Percentiles rank a stretch among this genome's conserved stretches.
Conservation (phyloP, 2,797 vertebrate genomes). For the Furcifer pardalis region DNA sequence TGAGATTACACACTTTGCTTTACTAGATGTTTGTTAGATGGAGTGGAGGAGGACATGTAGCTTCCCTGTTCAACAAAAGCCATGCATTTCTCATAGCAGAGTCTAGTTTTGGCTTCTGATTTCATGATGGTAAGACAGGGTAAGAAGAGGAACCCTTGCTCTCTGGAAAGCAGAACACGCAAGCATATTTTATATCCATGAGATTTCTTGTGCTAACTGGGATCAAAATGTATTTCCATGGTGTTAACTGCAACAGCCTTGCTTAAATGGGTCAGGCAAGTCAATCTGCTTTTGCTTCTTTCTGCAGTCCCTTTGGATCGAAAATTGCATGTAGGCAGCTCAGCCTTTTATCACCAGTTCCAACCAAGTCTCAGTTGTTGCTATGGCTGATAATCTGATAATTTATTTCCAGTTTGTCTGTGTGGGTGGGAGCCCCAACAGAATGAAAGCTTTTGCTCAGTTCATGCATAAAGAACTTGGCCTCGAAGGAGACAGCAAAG, state of each 20-base stretch:
- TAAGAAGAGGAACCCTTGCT: background rate
- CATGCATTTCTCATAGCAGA: background rate
- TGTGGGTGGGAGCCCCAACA: slow-evolving; percentile 84
- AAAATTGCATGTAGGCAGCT: background rate
- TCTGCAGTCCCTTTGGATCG: rapidly evolving
- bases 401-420: slow-evolving; percentile 83
- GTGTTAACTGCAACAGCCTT: background rate
- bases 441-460: slow-evolving; percentile 88
- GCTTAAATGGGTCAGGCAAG: background rate
- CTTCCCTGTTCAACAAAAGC: background rate
- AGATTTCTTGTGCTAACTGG: background rate
- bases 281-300: background rate
- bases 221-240: background rate
- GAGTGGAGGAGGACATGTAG: background rate
- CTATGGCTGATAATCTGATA: rapidly evolving
- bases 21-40: background rate
- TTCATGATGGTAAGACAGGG: background rate
- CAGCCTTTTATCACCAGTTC: background rate
- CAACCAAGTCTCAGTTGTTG: background rate
- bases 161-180: background rate
- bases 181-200: background rate
- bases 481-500: slow-evolving; percentile 70
- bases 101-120: background rate
- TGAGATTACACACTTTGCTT: background rate
- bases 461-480: slow-evolving; percentile 84